Evolutionary conservation across 2,888 invertebrate genomes (phyloP).

Genomic region (Tuta absoluta): DNA sequence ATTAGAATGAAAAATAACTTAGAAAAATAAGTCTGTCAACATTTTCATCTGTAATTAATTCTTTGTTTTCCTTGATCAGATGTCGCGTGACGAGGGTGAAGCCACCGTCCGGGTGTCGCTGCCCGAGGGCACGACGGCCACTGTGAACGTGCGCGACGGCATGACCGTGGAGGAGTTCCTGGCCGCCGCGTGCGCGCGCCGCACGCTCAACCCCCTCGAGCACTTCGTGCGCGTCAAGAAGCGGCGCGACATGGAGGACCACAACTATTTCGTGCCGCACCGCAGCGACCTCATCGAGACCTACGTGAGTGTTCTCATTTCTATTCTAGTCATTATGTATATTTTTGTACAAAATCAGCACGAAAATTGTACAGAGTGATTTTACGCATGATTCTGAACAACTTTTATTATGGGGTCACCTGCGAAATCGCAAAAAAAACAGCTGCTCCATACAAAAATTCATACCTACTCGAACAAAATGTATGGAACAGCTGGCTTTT

Average conservation of each 20-base stretch:
- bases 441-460: no score
- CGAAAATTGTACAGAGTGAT: no score
- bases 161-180: constrained; percentile 98
- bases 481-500: no score
- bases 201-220: constrained; percentile 95
- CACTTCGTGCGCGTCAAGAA: constrained; percentile 98
- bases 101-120: constrained; percentile 94
- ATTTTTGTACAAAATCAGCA: not conserved
- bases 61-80: constrained; percentile 70
- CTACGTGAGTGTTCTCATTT: constrained; percentile 86
- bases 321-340: not conserved
- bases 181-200: constrained; percentile 94
- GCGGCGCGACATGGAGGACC: constrained; percentile 96
- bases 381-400: no score
- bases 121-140: constrained; percentile 91
- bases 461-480: no score
- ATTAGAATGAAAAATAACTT: not conserved
- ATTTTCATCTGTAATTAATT: not conserved
- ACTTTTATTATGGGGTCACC: no score
- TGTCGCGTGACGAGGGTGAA: constrained; percentile 93
- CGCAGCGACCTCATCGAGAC: constrained; percentile 96
- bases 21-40: not conserved
- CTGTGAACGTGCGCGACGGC: constrained; percentile 92
- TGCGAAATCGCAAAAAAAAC: no score
- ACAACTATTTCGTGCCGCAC: constrained; percentile 97